Base-by-base conservation (phyloP, 2,888 invertebrate species). In the Brachyptera putata region DNA sequence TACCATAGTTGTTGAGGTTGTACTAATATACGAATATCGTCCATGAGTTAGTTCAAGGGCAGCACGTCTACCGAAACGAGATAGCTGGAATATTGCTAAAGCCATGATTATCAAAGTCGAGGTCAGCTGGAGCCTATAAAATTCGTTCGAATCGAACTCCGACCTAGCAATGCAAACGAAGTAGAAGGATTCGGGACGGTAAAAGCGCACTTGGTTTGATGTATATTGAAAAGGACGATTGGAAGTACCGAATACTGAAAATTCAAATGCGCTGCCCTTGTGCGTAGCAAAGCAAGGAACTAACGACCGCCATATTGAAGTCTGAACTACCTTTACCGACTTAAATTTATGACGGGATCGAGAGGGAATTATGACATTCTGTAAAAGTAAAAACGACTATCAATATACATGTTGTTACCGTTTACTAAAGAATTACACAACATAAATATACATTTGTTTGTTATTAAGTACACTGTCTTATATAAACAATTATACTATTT, bases 361-460 rank as follows among this genome's bases (percentile, higher is more conserved):
- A n/a, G 11, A 7, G 30, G 30, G 5, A 11, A 30, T 11, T 30
- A 30, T 30, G 5, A 11, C n/a, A n/a, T n/a, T n/a, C n/a, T n/a
- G 30, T 30, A 11, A 30, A 30, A 7, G 30, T 30, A 30, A 30
- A 11, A 30, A 30, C 5, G 7, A 30, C 11, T 30, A 11, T 11
- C 30, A 30, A 30, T 30, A 24, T 46, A 41, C 60, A 60, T 56
- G 60, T 48, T 64, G 61, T 60, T 60, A 64, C 61, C 50, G 60
- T 64, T 64, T 64, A 64, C 63, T 64, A 64, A 64, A 61, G 61
- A 64, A 58, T 59, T 58, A 61, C 63, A 64, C 60, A 61, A 64
- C 61, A 64, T 59, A 64, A 61, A 64, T 64, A 61, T 61, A 64
- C 61, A 61, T 56, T 43, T 56, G 46, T 62, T 62, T 62, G 43